These are phyloP conservation scores for Andinoacara biseriatus DNA, from an alignment of 2,113 vertebrate species.

Conservation along the genomic window DNA sequence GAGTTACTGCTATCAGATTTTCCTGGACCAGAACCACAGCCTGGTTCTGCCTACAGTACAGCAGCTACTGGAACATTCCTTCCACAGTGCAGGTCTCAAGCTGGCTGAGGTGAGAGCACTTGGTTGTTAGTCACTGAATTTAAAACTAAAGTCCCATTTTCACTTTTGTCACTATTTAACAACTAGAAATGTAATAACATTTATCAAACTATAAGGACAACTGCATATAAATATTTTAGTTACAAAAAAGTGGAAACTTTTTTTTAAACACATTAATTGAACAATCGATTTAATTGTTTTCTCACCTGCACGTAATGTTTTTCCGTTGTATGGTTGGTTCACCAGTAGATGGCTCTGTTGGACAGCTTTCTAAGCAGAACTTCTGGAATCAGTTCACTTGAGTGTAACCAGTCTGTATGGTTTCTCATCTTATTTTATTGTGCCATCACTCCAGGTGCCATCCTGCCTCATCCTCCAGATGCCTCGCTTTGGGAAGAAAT, in stretches of 20 bases:
- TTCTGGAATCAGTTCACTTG: background rate
- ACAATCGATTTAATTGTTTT: background rate
- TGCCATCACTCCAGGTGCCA: constrained; percentile 78
- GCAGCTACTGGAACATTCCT: constrained; percentile 90
- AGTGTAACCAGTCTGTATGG: background rate
- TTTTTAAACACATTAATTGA: background rate
- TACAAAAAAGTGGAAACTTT: background rate
- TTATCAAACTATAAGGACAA: background rate
- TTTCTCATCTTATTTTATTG: background rate
- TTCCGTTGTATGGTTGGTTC: background rate
- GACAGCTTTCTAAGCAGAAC: background rate
- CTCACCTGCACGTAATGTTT: background rate
- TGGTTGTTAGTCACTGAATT: background rate
- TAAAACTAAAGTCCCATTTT: background rate
- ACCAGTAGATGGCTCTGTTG: constrained; percentile 60
- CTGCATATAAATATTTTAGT: background rate
- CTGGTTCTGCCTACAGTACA: constrained; percentile 87
- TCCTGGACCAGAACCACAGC: constrained; percentile 88
- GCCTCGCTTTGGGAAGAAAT: constrained; percentile 92
- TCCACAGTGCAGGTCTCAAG: constrained; percentile 83
- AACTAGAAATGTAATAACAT: background rate
- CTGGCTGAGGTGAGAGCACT: constrained; percentile 83
- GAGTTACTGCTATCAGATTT: constrained; percentile 90
- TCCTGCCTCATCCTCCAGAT: constrained; percentile 93
- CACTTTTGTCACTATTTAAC: background rate